phyloP scores from a whole-genome alignment of 1,140 invertebrate genomes.

The Pollicipes pollicipes region DNA sequence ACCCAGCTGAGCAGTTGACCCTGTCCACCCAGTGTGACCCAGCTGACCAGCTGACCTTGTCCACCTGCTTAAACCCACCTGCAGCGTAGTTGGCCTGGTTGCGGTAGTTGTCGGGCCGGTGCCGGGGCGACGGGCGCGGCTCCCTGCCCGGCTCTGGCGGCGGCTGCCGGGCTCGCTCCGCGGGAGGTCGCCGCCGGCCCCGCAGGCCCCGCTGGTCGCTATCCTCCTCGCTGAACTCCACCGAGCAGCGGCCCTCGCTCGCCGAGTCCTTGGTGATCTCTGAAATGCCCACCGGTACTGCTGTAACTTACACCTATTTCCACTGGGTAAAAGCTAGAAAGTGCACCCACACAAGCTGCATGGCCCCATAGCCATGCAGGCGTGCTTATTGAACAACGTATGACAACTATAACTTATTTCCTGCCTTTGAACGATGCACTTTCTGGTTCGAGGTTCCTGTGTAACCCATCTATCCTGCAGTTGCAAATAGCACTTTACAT shows the following conservation, averaged over 20 bases:
- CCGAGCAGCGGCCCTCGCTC: conserved; percentile 19
- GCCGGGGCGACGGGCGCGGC: conserved; percentile 12
- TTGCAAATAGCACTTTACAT: too few relatives aligned
- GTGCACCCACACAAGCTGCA: conserved; percentile 4
- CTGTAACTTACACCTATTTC: neutral
- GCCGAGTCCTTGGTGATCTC: conserved; percentile 72
- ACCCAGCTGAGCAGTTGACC: too few relatives aligned
- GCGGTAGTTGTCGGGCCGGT: conserved; percentile 6
- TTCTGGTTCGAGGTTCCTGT: too few relatives aligned
- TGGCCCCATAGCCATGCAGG: conserved; percentile 9
- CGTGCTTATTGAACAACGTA: conserved; percentile 1
- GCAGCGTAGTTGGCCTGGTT: too few relatives aligned
- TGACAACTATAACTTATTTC: too few relatives aligned
- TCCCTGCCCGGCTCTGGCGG: conserved; percentile 23
- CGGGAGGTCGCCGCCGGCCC: conserved; percentile 21
- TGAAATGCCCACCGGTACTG: conserved; percentile 30
- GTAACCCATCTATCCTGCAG: too few relatives aligned
- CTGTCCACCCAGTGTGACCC: too few relatives aligned
- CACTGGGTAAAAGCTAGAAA: neutral
- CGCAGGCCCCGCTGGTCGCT: conserved; percentile 26
- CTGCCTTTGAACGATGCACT: too few relatives aligned
- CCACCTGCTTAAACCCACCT: too few relatives aligned
- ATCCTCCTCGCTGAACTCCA: conserved; percentile 26
- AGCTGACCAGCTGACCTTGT: too few relatives aligned
- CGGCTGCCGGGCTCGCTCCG: conserved; percentile 26